These are phyloP conservation scores for Uloborus plumipes DNA, from an alignment of 2,888 invertebrate genomes.

Conservation along the genomic window DNA sequence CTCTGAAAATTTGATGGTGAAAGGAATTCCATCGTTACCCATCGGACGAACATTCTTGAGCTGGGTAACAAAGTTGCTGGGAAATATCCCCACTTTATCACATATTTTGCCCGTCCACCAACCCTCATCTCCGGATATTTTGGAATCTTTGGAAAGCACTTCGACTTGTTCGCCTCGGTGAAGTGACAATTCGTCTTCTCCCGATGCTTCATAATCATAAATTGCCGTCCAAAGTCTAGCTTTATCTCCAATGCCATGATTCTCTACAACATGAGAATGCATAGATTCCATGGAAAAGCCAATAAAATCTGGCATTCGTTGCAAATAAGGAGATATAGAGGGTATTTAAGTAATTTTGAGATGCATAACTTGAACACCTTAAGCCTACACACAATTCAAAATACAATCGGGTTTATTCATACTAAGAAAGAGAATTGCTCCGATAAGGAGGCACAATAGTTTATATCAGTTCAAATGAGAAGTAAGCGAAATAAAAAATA, in stretches of 20 bases:
- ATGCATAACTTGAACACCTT: constrained; percentile 40
- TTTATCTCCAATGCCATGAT: constrained; percentile 55
- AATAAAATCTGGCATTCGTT: constrained; percentile 53
- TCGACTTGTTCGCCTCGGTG: constrained; percentile 90
- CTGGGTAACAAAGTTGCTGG: constrained; percentile 89
- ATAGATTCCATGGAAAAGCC: constrained; percentile 62
- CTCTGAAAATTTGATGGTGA: constrained; percentile 83
- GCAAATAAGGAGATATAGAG: constrained; percentile 30
- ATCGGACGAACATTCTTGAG: constrained; percentile 68
- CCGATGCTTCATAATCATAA: constrained; percentile 92
- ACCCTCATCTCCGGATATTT: constrained; percentile 96
- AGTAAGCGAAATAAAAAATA: constrained; percentile 36
- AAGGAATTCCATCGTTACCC: constrained; percentile 46
- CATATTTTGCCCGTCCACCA: constrained; percentile 99
- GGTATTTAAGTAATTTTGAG: constrained; percentile 30
- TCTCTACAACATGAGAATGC: constrained; percentile 50
- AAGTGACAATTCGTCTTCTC: constrained; percentile 93
- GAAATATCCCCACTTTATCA: constrained; percentile 90
- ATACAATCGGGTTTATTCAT: not conserved
- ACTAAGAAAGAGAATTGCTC: not conserved
- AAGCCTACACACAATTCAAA: constrained; percentile 44
- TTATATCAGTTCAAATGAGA: not conserved
- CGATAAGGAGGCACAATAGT: too few species aligned
- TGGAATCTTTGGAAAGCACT: constrained; percentile 90
- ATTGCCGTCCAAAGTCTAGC: constrained; percentile 81